Conservation (phyloP, 1,140 invertebrate genomes). For the Lucilia cuprina region DNA sequence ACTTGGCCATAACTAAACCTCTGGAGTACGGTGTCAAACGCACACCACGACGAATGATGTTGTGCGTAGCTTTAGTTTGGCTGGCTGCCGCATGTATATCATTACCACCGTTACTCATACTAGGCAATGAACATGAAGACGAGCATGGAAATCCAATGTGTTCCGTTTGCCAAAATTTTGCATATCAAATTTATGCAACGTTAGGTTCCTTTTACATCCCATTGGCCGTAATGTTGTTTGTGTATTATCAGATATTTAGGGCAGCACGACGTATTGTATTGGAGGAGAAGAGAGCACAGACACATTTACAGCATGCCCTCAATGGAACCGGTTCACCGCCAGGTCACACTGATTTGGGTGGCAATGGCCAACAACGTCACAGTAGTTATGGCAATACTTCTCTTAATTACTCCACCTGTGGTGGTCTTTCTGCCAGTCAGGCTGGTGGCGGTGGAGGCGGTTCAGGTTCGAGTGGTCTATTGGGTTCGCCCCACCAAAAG, state of each 20-base stretch:
- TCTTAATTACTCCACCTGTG: conserved; percentile 39
- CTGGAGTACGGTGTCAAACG: conserved; percentile 88
- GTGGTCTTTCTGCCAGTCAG: conserved; percentile 42
- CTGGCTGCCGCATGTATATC: conserved; percentile 87
- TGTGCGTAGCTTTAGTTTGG: conserved; percentile 90
- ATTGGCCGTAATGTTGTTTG: conserved; percentile 86
- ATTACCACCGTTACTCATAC: conserved; percentile 83
- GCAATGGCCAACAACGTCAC: conserved; percentile 45
- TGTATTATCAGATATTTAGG: conserved; percentile 90
- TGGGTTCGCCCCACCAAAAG: conserved; percentile 71
- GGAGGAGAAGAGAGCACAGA: conserved; percentile 85
- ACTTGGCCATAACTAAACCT: conserved; percentile 90
- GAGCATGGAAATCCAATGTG: conserved; percentile 73
- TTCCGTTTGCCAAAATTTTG: conserved; percentile 84
- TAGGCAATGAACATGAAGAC: conserved; percentile 81
- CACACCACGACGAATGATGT: conserved; percentile 82
- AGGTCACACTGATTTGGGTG: conserved; percentile 52
- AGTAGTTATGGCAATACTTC: conserved; percentile 52
- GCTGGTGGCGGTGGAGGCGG: conserved; percentile 53
- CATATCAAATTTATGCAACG: conserved; percentile 90
- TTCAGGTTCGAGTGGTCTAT: conserved; percentile 53
- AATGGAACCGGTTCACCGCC: conserved; percentile 69
- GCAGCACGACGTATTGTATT: conserved; percentile 83
- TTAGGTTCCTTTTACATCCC: conserved; percentile 90
- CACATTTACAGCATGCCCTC: conserved; percentile 79